Evolutionary conservation across 2,888 invertebrate genomes (phyloP), one percentile per base, ranked within the genome.

Genomic region (Agelastica alni): DNA sequence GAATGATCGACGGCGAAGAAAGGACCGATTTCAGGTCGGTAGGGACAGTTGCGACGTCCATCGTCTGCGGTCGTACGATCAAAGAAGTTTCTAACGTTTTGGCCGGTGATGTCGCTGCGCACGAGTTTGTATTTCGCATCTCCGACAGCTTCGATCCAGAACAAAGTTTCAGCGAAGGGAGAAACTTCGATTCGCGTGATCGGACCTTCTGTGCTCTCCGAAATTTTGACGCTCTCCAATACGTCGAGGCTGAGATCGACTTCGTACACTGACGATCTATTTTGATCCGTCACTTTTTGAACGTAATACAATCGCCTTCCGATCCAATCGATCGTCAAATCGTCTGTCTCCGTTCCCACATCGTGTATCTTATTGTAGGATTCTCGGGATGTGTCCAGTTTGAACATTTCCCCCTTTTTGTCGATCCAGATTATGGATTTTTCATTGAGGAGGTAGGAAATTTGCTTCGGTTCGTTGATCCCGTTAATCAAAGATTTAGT

Each of bases 321-420:
- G 34, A 96, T 83, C 96, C 96, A 96, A 76, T 96, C 95, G 0
- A 93, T 81, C 1, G 89, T 85, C 17, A 96, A 76, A 55, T 89
- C 86, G 6, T 83, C 74, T 0, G 83, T 83, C 20, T 81, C 81
- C n/a, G 81, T 81, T 22, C 81, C 79, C 52, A 86, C 72, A 7
- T 81, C 78, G 0, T 81, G 74, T 26, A 87, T 77, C 69, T 84
- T 84, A 0, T 78, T 77, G 2, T 78, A 75, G 9, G 82, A 84
- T 48, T 80, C 80, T 17, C 84, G 77, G 60, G 82, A 79, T 6
- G 48, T 46, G 32, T 62, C 51, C 1, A 85, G 84, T 16, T 83
- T 82, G 62, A 87, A 83, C 55, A 90, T 75, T 72, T 89, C 87
- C 58, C 86, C 84, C 70, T 86, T 81, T 65, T 89, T 85, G 67